phyloP scores from a whole-genome alignment of 2,797 vertebrate genomes.

The Delichon dasypus region DNA sequence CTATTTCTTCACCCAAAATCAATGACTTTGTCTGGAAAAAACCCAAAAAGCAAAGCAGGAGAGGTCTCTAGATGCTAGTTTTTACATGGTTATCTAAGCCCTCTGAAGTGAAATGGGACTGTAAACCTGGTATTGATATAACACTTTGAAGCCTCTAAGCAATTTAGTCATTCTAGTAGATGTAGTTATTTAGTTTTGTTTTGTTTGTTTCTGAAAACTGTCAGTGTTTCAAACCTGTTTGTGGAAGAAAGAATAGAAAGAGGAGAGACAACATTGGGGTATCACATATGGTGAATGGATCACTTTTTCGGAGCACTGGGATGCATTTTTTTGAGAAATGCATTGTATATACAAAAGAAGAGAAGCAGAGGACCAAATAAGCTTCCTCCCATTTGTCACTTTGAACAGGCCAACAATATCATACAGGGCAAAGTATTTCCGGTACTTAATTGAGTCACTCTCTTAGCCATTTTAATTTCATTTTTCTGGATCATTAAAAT shows the following conservation, averaged over 20 bases:
- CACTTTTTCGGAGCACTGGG: background rate
- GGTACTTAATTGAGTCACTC: background rate
- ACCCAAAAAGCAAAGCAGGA: accelerated
- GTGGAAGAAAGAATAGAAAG: background rate
- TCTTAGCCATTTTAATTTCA: background rate
- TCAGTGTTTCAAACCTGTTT: background rate
- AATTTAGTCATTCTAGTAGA: background rate
- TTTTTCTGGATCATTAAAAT: background rate
- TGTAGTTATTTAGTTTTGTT: background rate
- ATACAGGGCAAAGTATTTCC: background rate
- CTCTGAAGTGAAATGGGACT: background rate
- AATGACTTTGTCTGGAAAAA: background rate
- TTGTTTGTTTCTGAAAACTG: background rate
- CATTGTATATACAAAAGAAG: background rate
- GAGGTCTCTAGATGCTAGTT: background rate
- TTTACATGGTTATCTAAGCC: background rate
- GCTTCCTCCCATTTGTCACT: background rate
- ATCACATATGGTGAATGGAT: background rate
- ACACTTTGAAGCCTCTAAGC: background rate
- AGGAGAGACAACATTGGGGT: background rate
- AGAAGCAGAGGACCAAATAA: background rate
- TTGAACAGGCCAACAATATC: background rate
- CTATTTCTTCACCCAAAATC: background rate
- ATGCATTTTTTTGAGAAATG: background rate
- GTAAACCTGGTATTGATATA: background rate